A percentile compares a stretch with the other conserved stretches of the same genome.
Conservation (phyloP, 2,888 invertebrate species). For the Drosophila siamana region DNA sequence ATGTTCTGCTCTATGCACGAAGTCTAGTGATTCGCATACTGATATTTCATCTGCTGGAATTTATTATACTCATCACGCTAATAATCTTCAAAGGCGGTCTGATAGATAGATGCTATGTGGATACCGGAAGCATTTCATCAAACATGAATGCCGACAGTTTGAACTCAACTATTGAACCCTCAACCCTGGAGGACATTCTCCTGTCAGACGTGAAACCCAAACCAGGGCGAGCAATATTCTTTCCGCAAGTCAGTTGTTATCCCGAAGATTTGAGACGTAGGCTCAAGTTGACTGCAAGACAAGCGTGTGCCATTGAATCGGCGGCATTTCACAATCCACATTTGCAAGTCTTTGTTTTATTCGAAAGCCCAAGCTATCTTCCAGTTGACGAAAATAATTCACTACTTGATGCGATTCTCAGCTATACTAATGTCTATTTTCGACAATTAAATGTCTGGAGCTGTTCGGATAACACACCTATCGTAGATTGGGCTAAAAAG, state of each 20-base stretch:
- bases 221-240: conserved; percentile 11
- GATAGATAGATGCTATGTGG: background rate
- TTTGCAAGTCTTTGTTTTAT: conserved; percentile 14
- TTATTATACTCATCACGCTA: background rate
- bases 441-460: conserved; percentile 4
- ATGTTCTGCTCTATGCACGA: background rate
- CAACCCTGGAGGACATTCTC: conserved; percentile 1
- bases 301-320: conserved; percentile 16
- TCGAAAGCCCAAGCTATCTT: background rate
- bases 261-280: background rate
- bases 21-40: background rate
- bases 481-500: conserved; percentile 9
- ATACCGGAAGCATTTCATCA: too few relatives aligned
- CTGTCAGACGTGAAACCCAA: background rate
- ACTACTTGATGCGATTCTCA: conserved; percentile 1
- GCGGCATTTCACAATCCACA: conserved; percentile 16
- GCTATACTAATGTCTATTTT: conserved; percentile 14
- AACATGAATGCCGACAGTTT: background rate
- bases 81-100: background rate
- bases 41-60: background rate
- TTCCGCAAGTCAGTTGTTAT: background rate
- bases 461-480: background rate
- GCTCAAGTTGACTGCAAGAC: conserved; percentile 60
- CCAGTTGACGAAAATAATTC: background rate
- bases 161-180: background rate